Evolutionary conservation across 2,113 vertebrate species (phyloP).

Genomic region (Phasianus colchicus): DNA sequence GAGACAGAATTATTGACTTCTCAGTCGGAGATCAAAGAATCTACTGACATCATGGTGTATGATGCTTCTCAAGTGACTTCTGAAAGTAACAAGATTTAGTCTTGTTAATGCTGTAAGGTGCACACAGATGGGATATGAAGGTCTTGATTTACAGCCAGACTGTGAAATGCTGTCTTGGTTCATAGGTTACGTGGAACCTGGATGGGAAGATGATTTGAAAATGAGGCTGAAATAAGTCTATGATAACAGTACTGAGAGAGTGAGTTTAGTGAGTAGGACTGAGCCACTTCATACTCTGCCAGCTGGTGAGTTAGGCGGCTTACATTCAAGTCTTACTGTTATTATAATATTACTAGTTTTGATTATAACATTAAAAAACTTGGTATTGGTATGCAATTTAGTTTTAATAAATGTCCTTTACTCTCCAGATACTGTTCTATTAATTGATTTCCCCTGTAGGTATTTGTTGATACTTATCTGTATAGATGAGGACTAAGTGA

Average conservation of each 20-base stretch:
- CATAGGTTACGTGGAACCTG: not conserved
- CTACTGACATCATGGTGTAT: not conserved
- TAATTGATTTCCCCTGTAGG: not conserved
- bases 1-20: not conserved
- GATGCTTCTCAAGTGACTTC: not conserved
- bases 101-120: not conserved
- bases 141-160: not conserved
- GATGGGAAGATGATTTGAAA: not conserved
- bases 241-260: not conserved
- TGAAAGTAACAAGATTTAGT: not conserved
- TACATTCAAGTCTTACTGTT: not conserved
- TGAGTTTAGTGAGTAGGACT: not conserved
- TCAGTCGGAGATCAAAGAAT: not conserved
- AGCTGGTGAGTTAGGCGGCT: not conserved
- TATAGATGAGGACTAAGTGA: not conserved
- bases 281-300: not conserved
- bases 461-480: slow-evolving; percentile 32
- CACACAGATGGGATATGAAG: not conserved
- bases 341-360: not conserved
- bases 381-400: not conserved
- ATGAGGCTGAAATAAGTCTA: not conserved
- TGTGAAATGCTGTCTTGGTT: not conserved
- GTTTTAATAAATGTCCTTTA: slow-evolving; percentile 2
- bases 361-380: not conserved
- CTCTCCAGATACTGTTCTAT: not conserved